Evolutionary conservation across 2,888 invertebrate genomes (phyloP).

Genomic region (Siphonodentalium dalli): DNA sequence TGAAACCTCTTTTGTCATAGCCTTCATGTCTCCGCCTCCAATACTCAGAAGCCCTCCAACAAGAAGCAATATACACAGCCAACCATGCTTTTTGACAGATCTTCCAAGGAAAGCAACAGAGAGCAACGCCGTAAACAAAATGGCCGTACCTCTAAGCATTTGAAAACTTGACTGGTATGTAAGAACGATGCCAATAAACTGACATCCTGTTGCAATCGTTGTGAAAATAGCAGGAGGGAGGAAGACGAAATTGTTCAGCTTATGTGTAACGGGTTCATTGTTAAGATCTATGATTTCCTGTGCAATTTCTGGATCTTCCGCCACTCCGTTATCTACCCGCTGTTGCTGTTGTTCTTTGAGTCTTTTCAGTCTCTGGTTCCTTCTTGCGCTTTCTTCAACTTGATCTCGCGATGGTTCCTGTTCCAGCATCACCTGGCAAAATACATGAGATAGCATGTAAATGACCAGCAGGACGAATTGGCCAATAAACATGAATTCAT

Average conservation of each 20-base stretch:
- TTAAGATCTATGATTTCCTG: no score
- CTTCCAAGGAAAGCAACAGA: conserved; percentile 56
- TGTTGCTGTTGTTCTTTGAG: no score
- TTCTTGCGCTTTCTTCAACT: no score
- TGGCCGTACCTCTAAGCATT: conserved; percentile 83
- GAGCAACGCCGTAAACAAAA: conserved; percentile 55
- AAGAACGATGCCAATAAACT: conserved; percentile 89
- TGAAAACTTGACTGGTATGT: conserved; percentile 95
- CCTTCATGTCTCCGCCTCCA: conserved; percentile 55
- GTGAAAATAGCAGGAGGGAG: conserved; percentile 89
- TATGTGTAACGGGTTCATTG: no score
- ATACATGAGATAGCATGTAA: no score
- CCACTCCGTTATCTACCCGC: no score
- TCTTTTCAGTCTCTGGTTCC: no score
- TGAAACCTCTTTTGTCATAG: conserved; percentile 25
- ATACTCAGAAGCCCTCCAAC: conserved; percentile 64
- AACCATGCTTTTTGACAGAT: conserved; percentile 60
- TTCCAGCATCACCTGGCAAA: no score
- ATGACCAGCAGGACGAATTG: no score
- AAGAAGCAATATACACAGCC: conserved; percentile 66
- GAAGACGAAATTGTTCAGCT: conserved; percentile 82
- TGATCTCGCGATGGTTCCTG: no score
- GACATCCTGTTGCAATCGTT: conserved; percentile 84
- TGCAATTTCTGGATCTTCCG: no score
- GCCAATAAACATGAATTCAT: conserved; percentile 1